Base-by-base conservation (phyloP, 2,113 vertebrate genomes). In the Elgaria multicarinata region DNA sequence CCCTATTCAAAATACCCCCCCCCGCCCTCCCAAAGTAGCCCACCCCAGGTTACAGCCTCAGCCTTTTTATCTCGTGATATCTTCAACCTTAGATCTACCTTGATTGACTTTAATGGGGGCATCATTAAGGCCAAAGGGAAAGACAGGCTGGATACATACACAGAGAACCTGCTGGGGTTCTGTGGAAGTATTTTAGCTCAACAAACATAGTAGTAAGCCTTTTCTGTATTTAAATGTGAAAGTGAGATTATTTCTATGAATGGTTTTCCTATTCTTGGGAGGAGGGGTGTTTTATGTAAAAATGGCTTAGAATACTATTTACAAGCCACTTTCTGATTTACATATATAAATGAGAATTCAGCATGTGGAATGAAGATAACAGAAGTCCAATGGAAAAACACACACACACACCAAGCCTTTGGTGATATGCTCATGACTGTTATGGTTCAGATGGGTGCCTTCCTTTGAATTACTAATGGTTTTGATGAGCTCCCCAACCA, bases 401-500 rank as follows among this genome's bases (percentile, higher is more conserved):
- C n/a, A n/a, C n/a, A n/a, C n/a, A n/a, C n/a, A n/a, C 28, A 76
- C 72, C 75, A 80, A 62, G 85, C 28, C 50, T 83, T n/a, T 86
- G 3, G 22, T 58, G 55, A 28, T 42, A 50, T 79, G 16, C 9
- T 74, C 55, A 86, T 88, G 44, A 67, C 13, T 0, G 1, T 13
- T 36, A 44, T 67, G 36, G 44, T 86, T 85, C 76, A 0, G 0
- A 82, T 69, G 16, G 46, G 55, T 33, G 7, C n/a, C 33, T 78
- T 92, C 18, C 16, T 94, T 93, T 64, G 76, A 90, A 71, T 39
- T 80, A 33, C 62, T 78, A 85, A 69, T 69, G n/a, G 28, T 74
- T 88, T 82, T 83, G 69, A 62, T 86, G 64, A 28, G 39, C 76
- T 64, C 33, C 67, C 26, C 84, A 86, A 64, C 20, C 33, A 74